Percentiles rank a stretch among this genome's conserved stretches.
Conservation (phyloP, 2,113 vertebrate genomes). For the Gymnobelideus leadbeateri region DNA sequence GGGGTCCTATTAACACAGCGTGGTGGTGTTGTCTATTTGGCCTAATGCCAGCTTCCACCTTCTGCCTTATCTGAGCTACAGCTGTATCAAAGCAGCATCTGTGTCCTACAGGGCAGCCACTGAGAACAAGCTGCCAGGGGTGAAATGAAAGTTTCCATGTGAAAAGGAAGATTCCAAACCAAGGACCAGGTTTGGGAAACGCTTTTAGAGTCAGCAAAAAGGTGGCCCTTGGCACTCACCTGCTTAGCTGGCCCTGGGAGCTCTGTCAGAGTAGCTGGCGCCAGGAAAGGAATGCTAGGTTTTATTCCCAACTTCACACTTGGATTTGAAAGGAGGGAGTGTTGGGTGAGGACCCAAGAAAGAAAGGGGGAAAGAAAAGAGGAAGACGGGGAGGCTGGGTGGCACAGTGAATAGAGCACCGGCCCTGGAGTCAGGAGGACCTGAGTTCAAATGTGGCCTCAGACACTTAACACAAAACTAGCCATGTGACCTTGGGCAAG, state of each 20-base stretch:
- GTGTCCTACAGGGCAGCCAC: constrained; percentile 62
- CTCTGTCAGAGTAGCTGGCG: background rate
- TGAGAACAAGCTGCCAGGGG: constrained; percentile 32
- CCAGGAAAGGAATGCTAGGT: background rate
- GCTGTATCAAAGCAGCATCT: constrained; percentile 76
- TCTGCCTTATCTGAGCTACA: constrained; percentile 78
- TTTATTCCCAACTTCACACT: background rate
- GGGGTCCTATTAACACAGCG: constrained; percentile 79
- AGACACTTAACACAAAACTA: no score
- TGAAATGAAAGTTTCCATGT: constrained; percentile 57
- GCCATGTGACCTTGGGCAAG: no score
- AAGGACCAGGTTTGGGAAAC: background rate
- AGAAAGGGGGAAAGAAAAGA: background rate
- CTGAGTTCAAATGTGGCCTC: no score
- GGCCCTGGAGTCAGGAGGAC: no score
- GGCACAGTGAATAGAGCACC: no score
- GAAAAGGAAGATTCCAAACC: background rate
- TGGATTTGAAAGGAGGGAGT: background rate
- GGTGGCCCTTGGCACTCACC: background rate
- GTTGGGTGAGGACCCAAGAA: background rate
- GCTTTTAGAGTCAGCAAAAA: background rate
- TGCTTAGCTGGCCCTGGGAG: background rate
- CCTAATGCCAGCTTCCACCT: constrained; percentile 69
- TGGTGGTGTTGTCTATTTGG: constrained; percentile 75
- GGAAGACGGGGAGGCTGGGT: background rate